Conservation (phyloP, 2,888 invertebrate species). For the Neuroscelio doddi region DNA sequence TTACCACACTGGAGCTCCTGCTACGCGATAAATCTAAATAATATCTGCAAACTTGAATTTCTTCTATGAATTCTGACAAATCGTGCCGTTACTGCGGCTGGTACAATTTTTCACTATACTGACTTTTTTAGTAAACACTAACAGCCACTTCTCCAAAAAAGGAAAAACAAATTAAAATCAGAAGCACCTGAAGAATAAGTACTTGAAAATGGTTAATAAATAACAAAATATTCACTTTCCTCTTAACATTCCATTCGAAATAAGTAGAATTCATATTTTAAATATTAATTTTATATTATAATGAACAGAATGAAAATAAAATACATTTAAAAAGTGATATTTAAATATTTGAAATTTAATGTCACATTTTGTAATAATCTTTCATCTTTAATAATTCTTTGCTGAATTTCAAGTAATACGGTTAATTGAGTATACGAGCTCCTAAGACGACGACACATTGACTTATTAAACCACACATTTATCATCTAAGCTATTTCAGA, state of each 20-base stretch:
- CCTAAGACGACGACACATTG: conserved; percentile 42
- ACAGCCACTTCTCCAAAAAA: conserved; percentile 39
- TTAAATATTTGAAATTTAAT: no score
- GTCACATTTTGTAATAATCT: conserved; percentile 27
- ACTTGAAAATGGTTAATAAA: no score
- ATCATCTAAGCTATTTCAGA: conserved; percentile 38
- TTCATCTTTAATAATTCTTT: conserved; percentile 11
- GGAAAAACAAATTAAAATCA: conserved; percentile 25
- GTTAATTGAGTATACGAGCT: conserved; percentile 35
- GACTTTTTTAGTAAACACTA: conserved; percentile 38
- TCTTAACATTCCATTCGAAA: no score
- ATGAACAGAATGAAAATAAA: no score
- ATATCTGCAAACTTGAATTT: conserved; percentile 41
- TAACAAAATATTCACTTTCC: no score
- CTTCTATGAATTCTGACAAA: conserved; percentile 39
- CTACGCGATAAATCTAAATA: conserved; percentile 41
- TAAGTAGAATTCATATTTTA: no score
- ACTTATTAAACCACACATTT: conserved; percentile 45
- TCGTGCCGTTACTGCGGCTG: conserved; percentile 37
- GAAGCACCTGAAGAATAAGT: conserved; percentile 8
- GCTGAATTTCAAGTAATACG: conserved; percentile 38
- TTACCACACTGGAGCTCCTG: no score
- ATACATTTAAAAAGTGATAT: no score
- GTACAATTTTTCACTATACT: conserved; percentile 36
- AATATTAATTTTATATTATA: no score